Conservation (phyloP, 2,797 vertebrate genomes). For the Hydrocynus forskahlii region DNA sequence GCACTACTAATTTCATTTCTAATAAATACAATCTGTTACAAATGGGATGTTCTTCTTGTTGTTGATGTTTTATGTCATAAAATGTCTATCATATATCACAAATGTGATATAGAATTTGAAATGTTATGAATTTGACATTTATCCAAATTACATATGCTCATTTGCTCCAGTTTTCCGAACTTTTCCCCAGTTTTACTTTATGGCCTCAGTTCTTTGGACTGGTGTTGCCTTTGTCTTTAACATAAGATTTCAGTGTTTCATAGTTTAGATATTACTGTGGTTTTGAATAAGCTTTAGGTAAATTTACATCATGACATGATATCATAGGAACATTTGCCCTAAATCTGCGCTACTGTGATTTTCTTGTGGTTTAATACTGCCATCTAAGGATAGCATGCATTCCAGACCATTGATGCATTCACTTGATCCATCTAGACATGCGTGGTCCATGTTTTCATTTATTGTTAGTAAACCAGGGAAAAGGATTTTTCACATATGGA, state of each 20-base stretch:
- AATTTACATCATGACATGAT: background rate
- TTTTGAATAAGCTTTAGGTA: background rate
- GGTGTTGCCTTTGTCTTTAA: background rate
- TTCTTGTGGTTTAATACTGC: constrained; percentile 72
- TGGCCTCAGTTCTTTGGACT: background rate
- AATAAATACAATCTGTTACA: no score
- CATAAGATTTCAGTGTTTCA: background rate
- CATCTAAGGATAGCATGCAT: constrained; percentile 70
- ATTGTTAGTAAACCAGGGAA: background rate
- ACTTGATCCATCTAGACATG: constrained; percentile 34
- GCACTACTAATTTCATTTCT: no score
- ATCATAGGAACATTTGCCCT: constrained; percentile 4
- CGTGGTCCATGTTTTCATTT: constrained; percentile 1
- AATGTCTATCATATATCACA: background rate
- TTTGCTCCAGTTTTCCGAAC: background rate
- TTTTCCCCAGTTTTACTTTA: background rate
- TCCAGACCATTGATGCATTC: constrained; percentile 57
- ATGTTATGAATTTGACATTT: background rate
- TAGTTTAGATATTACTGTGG: background rate
- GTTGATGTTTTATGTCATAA: background rate
- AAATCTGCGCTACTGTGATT: constrained; percentile 21
- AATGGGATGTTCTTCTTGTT: no score
- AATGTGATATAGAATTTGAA: background rate
- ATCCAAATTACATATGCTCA: background rate
- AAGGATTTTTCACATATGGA: constrained; percentile 8